Evolutionary conservation across 2,888 invertebrate species (phyloP).

Genomic region (Phyllotreta cruciferae): DNA sequence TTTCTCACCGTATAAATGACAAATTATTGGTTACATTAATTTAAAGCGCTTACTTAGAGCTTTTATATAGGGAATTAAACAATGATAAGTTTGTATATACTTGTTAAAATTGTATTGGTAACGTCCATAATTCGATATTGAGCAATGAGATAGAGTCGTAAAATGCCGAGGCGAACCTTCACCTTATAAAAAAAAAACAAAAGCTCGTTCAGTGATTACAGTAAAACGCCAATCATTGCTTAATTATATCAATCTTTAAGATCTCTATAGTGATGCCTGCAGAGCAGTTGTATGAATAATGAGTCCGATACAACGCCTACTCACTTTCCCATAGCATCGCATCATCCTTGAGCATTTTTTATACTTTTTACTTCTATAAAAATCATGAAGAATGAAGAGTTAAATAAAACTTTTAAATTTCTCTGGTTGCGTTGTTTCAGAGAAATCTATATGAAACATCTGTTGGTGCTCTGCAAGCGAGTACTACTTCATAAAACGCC

Average conservation of each 20-base stretch:
- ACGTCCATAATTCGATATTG: too few relatives aligned
- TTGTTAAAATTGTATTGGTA: too few relatives aligned
- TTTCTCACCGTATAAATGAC: too few relatives aligned
- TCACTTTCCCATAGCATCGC: conserved; percentile 29
- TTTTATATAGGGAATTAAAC: too few relatives aligned
- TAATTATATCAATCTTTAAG: conserved; percentile 48
- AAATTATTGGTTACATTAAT: too few relatives aligned
- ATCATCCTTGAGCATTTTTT: conserved; percentile 15
- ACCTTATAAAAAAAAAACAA: conserved; percentile 23
- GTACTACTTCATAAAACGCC: conserved; percentile 37
- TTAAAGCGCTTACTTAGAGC: too few relatives aligned
- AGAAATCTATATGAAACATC: conserved; percentile 27
- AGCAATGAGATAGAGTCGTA: not conserved
- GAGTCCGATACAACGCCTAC: conserved; percentile 51
- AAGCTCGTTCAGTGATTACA: conserved; percentile 45
- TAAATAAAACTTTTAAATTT: too few relatives aligned
- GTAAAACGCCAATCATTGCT: conserved; percentile 54
- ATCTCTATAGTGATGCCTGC: conserved; percentile 47
- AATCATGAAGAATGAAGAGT: too few relatives aligned
- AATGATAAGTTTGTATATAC: too few relatives aligned
- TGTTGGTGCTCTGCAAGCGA: conserved; percentile 31
- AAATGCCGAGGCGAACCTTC: conserved; percentile 7
- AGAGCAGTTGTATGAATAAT: conserved; percentile 50
- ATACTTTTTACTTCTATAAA: conserved; percentile 19
- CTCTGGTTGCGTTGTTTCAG: conserved; percentile 3